phyloP scores from a whole-genome alignment of 2,113 vertebrate genomes.

The Vidua macroura region DNA sequence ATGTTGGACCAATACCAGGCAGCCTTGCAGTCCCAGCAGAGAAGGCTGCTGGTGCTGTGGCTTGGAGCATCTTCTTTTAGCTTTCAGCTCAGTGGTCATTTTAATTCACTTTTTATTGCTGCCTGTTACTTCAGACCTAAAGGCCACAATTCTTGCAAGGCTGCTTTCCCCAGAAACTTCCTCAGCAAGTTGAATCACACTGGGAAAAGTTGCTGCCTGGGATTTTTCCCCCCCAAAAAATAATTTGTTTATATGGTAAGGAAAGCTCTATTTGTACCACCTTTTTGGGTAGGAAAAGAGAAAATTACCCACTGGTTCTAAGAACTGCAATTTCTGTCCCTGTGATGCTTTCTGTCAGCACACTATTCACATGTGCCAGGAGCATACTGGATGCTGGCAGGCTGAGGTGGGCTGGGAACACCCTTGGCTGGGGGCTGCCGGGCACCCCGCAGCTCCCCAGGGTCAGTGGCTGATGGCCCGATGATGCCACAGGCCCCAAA shows the following conservation, averaged over 20 bases:
- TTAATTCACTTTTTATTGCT: background rate
- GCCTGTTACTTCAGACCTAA: background rate
- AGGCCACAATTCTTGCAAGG: background rate
- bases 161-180: background rate
- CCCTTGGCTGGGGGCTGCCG: fast-evolving
- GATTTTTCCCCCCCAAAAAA: no score
- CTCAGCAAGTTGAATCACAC: background rate
- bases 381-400: background rate
- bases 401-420: background rate
- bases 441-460: fast-evolving
- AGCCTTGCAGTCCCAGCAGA: background rate
- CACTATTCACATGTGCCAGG: background rate
- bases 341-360: background rate
- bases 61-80: background rate
- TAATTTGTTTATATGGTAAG: background rate
- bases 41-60: background rate
- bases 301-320: background rate
- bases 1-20: background rate
- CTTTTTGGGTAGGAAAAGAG: background rate
- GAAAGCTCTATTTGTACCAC: background rate
- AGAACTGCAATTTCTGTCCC: background rate
- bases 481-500: fast-evolving
- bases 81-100: background rate
- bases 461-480: fast-evolving
- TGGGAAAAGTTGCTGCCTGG: background rate